Base-by-base conservation (phyloP, 2,888 invertebrate species). In the Cheiracanthium punctorium region DNA sequence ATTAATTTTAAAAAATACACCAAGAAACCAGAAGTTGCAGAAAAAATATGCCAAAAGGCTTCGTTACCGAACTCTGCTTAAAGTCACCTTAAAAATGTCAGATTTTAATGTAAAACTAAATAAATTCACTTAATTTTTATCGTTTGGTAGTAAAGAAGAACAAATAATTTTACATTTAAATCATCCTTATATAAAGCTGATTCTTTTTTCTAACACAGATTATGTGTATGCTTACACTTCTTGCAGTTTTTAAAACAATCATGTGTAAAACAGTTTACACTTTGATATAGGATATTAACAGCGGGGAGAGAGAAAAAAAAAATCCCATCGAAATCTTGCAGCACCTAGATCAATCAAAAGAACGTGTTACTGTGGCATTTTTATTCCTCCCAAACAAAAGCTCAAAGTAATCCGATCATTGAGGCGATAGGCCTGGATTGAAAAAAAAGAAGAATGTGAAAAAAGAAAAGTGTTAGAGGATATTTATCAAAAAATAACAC, bases 401-500 rank as follows among this genome's bases (percentile, higher is more conserved):
- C 80, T 71, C 58, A 20, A 20, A 58, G 72, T 80, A 80, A 80
- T 80, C 80, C 72, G 80, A 80, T 80, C 72, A 80, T 80, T 72
- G 72, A 70, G 64, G 72, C 72, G 72, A 65, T 72, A 30, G 41
- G 43, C 28, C 10, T 8, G 58, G 71, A 80, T 37, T 71, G 30
- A 71, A 71, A 33, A 69, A 64, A 48, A 20, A 64, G 29, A 43
- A 33, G 33, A 24, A 17, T 14, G 43, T 17, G 37, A 14, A 32
- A 10, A 71, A 43, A 71, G 43, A 41, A 71, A 71, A 43, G 43
- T n/a, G 48, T 8, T 32, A 8, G n/a, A 30, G 79, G 80, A 72
- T 80, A 80, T 80, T 80, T 80, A 80, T 80, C 80, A 80, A 80
- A 80, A 80, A 65, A 72, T 72, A 80, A 80, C 80, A 80, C 80